A percentile compares a stretch with the other conserved stretches of the same genome.
phyloP scores from a whole-genome alignment of 2,797 vertebrate genomes.

The Rhinatrema bivittatum region DNA sequence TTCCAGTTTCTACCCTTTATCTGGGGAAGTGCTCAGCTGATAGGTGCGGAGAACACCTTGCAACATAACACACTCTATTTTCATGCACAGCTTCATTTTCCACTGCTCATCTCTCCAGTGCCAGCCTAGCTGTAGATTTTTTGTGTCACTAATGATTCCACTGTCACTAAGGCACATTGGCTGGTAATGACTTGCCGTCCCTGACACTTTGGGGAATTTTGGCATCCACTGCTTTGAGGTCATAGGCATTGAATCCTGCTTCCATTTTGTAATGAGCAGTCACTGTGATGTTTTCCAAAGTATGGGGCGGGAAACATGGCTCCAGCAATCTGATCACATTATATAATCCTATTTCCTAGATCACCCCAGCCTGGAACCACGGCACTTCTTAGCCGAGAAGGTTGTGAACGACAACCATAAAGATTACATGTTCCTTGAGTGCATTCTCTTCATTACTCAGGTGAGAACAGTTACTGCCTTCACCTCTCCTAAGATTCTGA shows the following conservation, averaged over 20 bases:
- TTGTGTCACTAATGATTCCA: not conserved
- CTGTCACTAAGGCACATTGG: not conserved
- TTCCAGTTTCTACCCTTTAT: constrained; percentile 97
- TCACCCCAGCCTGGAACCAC: constrained; percentile 80
- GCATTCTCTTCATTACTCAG: constrained; percentile 96
- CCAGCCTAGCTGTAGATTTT: accelerated
- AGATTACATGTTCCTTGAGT: constrained; percentile 94
- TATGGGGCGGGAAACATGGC: no score
- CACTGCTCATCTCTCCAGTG: no score
- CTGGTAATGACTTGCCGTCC: not conserved
- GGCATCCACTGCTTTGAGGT: constrained; percentile 2
- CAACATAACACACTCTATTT: no score
- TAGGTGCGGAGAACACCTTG: constrained; percentile 59
- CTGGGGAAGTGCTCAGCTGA: constrained; percentile 90
- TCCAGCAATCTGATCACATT: no score
- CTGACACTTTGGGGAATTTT: no score
- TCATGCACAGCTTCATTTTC: no score
- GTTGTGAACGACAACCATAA: constrained; percentile 85
- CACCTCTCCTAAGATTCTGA: no score
- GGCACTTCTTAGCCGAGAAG: constrained; percentile 88
- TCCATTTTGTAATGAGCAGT: not conserved
- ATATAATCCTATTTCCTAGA: constrained; percentile 53
- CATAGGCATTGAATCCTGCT: not conserved
- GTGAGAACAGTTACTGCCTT: constrained; percentile 63
- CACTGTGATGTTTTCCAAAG: no score